Conservation (phyloP, 2,797 vertebrate species). For the Carapus acus region DNA sequence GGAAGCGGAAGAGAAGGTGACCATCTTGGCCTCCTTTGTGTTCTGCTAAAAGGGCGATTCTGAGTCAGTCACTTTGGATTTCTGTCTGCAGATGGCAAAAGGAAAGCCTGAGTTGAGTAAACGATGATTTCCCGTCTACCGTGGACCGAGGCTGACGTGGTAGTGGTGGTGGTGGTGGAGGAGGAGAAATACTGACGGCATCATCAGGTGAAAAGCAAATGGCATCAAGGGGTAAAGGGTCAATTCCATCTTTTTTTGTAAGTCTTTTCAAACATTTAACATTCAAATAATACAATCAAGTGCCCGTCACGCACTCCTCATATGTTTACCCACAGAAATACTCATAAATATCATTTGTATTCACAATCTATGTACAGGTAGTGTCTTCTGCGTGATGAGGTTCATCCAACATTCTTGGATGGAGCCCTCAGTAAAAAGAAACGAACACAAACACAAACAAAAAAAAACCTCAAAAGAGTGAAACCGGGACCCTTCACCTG, state of each 20-base stretch:
- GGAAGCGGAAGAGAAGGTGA: not conserved
- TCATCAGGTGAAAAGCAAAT: conserved; percentile 33
- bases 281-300: conserved; percentile 64
- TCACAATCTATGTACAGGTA: conserved; percentile 66
- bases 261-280: conserved; percentile 48
- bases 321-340: conserved; percentile 36
- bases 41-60: conserved; percentile 51
- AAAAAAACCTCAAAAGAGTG: conserved; percentile 35
- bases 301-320: conserved; percentile 33
- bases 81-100: conserved; percentile 55
- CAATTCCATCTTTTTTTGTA: conserved; percentile 17
- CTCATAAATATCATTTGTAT: conserved; percentile 57
- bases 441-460: conserved; percentile 26
- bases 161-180: conserved; percentile 33
- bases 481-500: conserved; percentile 36
- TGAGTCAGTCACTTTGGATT: conserved; percentile 61
- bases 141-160: too few species aligned
- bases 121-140: conserved; percentile 36
- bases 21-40: conserved; percentile 15
- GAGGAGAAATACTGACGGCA: conserved; percentile 39
- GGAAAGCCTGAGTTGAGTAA: conserved; percentile 64
- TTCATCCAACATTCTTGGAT: conserved; percentile 35
- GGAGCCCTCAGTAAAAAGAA: conserved; percentile 12
- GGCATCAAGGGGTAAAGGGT: conserved; percentile 40
- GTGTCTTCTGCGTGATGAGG: conserved; percentile 28